These are phyloP conservation scores for Gobio gobio DNA, from an alignment of 2,113 vertebrate genomes.

Conservation along the genomic window DNA sequence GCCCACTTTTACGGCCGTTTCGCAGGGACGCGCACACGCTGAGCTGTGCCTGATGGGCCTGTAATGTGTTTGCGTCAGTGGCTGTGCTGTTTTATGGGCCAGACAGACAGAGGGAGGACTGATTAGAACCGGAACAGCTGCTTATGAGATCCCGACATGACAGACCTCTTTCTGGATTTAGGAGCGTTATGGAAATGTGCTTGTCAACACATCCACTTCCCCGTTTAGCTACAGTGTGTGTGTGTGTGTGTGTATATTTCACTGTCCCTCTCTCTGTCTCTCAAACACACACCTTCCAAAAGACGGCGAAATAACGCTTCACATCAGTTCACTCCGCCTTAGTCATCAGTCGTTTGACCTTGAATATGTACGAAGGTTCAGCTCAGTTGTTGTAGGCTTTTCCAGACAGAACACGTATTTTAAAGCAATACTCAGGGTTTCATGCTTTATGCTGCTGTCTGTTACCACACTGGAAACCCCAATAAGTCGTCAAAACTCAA, in stretches of 20 bases:
- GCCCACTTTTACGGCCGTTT: conserved; percentile 50
- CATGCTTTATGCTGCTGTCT: neutral
- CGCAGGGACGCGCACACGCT: conserved; percentile 41
- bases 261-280: conserved; percentile 23
- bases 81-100: conserved; percentile 68
- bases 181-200: conserved; percentile 74
- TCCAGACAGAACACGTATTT: neutral
- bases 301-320: neutral
- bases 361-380: too few relatives aligned
- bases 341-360: too few relatives aligned
- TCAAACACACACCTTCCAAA: neutral
- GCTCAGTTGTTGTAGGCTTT: too few relatives aligned
- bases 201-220: conserved; percentile 67
- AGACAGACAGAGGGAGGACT: conserved; percentile 60
- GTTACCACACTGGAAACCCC: neutral
- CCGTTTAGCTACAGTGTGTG: neutral
- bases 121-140: conserved; percentile 69
- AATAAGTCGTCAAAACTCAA: too few relatives aligned
- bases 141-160: conserved; percentile 72
- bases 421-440: neutral
- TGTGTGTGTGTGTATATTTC: conserved; percentile 7
- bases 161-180: conserved; percentile 69
- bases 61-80: conserved; percentile 56
- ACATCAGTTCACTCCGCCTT: neutral
- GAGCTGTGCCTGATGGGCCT: conserved; percentile 67